These are phyloP conservation scores for Furcifer pardalis DNA, from an alignment of 2,797 vertebrate species.

Conservation along the genomic window DNA sequence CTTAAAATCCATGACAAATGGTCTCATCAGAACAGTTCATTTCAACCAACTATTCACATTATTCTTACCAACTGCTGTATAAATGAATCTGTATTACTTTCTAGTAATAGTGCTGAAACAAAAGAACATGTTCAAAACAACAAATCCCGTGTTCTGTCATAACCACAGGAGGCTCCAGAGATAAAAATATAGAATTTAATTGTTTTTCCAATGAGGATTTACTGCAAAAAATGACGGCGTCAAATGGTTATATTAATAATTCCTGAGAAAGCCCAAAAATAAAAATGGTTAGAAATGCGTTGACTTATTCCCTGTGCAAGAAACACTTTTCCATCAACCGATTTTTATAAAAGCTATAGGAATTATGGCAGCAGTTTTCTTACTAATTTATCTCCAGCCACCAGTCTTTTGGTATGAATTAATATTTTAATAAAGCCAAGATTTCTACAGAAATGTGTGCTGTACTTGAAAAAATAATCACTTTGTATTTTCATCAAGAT, in stretches of 20 bases:
- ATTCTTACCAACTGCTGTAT: conserved; percentile 19
- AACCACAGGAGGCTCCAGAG: neutral
- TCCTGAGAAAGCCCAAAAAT: conserved; percentile 26
- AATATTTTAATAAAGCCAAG: conserved; percentile 9
- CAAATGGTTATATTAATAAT: conserved; percentile 38
- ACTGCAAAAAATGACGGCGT: conserved; percentile 37
- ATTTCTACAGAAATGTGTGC: neutral
- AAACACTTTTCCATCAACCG: conserved; percentile 39
- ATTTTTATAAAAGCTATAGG: conserved; percentile 39
- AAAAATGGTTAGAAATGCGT: conserved; percentile 8
- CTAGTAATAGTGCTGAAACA: conserved; percentile 31
- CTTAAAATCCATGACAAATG: conserved; percentile 15
- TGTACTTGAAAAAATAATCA: neutral
- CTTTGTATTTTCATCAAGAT: neutral
- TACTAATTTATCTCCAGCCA: conserved; percentile 32
- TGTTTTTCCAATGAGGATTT: conserved; percentile 54
- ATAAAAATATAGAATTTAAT: neutral
- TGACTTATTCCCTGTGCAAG: neutral
- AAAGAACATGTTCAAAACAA: conserved; percentile 49
- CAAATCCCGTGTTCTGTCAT: conserved; percentile 5
- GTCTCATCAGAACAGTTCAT: conserved; percentile 39
- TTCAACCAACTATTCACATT: conserved; percentile 5
- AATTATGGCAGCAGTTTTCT: conserved; percentile 33
- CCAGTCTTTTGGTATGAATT: conserved; percentile 7
- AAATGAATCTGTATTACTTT: conserved; percentile 42